Percentiles rank a stretch among this genome's conserved stretches.
These are phyloP conservation scores for Oenanthe oenanthe DNA, from an alignment of 2,113 vertebrate species.

Conservation along the genomic window DNA sequence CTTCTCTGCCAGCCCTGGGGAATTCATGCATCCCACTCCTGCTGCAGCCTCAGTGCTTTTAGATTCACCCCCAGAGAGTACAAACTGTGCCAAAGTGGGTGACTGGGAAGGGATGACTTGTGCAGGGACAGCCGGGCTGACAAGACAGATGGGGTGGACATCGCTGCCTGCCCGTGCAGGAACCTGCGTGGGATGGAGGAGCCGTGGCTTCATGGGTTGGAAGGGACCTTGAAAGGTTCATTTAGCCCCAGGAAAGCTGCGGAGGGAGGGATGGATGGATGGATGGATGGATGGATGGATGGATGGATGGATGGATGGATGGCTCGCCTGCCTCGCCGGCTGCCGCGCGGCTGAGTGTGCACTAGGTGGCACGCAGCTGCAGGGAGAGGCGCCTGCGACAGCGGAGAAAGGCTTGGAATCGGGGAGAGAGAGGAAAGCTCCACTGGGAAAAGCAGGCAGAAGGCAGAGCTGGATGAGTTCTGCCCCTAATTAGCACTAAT, in stretches of 20 bases:
- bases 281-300: background rate
- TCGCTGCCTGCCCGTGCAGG: background rate
- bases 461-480: background rate
- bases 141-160: fast-evolving
- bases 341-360: background rate
- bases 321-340: fast-evolving
- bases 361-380: conserved; percentile 28
- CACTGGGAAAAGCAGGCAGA: background rate
- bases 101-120: fast-evolving
- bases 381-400: background rate
- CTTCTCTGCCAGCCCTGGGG: background rate
- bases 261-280: background rate
- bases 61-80: background rate
- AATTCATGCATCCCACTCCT: background rate
- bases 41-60: background rate
- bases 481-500: background rate
- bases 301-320: fast-evolving
- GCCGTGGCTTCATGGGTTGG: background rate
- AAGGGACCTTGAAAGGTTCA: background rate
- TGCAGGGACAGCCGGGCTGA: background rate
- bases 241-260: background rate
- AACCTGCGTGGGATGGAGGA: background rate
- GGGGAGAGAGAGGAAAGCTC: background rate
- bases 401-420: background rate
- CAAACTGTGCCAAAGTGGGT: fast-evolving